A percentile compares a stretch with the other conserved stretches of the same genome.
phyloP scores from a whole-genome alignment of 2,888 invertebrate species.

The Folsomia manolachei region DNA sequence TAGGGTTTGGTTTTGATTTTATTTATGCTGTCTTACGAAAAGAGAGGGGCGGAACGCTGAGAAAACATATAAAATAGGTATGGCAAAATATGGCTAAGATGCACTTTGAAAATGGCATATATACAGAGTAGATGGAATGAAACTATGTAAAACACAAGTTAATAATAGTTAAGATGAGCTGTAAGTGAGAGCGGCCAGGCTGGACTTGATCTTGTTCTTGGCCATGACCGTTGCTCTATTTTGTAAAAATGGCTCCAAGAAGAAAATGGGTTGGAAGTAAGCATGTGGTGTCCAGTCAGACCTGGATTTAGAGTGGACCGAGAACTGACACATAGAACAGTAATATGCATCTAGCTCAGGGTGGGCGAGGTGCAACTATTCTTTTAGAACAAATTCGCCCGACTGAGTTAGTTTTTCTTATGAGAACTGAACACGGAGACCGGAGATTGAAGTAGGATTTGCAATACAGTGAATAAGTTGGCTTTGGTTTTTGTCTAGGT shows the following conservation, averaged over 20 bases:
- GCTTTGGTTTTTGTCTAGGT: slow-evolving; percentile 36
- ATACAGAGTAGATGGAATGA: too few species aligned
- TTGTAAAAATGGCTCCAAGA: not conserved
- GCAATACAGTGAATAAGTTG: not conserved
- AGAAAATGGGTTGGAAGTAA: not conserved
- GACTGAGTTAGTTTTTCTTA: slow-evolving; percentile 10
- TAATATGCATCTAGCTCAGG: too few species aligned
- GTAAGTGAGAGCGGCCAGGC: too few species aligned
- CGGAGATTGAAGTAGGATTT: slow-evolving; percentile 35
- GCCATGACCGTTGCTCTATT: not conserved
- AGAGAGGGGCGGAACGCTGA: too few species aligned
- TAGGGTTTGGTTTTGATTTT: too few species aligned
- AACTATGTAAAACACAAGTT: too few species aligned
- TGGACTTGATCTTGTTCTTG: not conserved
- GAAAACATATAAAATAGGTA: too few species aligned
- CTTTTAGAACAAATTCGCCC: not conserved
- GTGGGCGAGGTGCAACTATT: not conserved
- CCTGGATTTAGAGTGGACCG: too few species aligned
- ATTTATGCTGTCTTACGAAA: too few species aligned
- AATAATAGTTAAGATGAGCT: too few species aligned
- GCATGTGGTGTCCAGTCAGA: not conserved
- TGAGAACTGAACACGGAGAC: slow-evolving; percentile 13
- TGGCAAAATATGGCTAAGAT: too few species aligned
- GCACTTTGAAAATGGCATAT: too few species aligned
- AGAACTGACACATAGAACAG: not conserved